Conservation (phyloP, 2,113 vertebrate species). For the Chlamydotis undulata region DNA sequence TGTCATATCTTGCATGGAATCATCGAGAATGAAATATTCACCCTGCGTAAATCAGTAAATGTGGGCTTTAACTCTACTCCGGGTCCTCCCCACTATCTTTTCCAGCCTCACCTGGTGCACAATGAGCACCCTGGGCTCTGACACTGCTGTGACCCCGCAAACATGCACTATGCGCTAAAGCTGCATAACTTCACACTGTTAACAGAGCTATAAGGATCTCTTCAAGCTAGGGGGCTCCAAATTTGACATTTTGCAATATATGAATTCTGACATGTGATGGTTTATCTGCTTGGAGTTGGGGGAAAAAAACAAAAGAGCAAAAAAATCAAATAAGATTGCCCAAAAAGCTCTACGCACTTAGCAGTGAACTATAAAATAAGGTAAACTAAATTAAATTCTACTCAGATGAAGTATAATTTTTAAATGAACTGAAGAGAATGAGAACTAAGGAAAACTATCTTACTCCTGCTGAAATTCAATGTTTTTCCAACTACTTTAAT, state of each 20-base stretch:
- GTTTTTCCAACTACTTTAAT: background rate
- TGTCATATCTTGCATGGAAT: background rate
- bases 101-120: background rate
- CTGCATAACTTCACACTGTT: accelerated
- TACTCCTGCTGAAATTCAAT: background rate
- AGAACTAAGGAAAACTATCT: background rate
- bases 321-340: background rate
- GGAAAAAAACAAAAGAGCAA: background rate
- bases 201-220: background rate
- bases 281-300: background rate
- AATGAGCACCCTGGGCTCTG: background rate
- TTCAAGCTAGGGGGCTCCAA: background rate
- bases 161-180: background rate
- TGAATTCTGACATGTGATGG: background rate
- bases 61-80: background rate
- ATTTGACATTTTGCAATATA: background rate
- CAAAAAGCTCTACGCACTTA: background rate
- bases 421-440: background rate
- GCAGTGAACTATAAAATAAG: background rate
- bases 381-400: background rate
- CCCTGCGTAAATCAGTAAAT: background rate
- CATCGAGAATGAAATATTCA: background rate
- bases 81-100: background rate
- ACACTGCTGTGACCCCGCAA: too few relatives aligned
- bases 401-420: background rate